Evolutionary conservation across 2,888 invertebrate species (phyloP).

Genomic region (Atherix ibis): DNA sequence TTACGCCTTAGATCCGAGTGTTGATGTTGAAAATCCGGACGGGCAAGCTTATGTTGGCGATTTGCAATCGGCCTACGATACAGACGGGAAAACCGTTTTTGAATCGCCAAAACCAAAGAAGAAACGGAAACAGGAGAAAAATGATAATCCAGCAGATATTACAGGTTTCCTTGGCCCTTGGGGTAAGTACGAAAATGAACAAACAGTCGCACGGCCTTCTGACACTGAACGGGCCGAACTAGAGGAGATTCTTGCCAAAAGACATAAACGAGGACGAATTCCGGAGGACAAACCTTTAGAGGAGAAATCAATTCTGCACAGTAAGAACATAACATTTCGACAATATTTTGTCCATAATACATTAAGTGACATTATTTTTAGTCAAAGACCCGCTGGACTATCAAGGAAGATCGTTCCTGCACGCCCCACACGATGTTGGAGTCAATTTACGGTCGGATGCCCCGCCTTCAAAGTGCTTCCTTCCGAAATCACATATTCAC

Average conservation of each 20-base stretch:
- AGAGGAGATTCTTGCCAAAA: slow-evolving; percentile 84
- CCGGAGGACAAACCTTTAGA: slow-evolving; percentile 86
- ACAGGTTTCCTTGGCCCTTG: slow-evolving; percentile 95
- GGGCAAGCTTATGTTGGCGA: slow-evolving; percentile 40
- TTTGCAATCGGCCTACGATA: slow-evolving; percentile 51
- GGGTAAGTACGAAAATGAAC: slow-evolving; percentile 88
- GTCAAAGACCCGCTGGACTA: slow-evolving; percentile 91
- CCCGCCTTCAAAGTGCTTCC: slow-evolving; percentile 87
- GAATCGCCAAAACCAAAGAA: slow-evolving; percentile 65
- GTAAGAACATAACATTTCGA: slow-evolving; percentile 44
- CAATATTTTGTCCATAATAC: no score
- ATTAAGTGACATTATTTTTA: no score
- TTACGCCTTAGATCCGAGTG: slow-evolving; percentile 87
- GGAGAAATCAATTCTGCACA: slow-evolving; percentile 88
- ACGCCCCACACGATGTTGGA: slow-evolving; percentile 83
- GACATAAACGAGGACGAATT: slow-evolving; percentile 70
- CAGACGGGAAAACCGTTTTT: slow-evolving; percentile 76
- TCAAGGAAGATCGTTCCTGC: slow-evolving; percentile 89
- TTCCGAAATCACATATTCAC: slow-evolving; percentile 90
- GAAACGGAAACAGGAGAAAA: slow-evolving; percentile 70
- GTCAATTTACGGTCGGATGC: slow-evolving; percentile 72
- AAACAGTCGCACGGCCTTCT: slow-evolving; percentile 72
- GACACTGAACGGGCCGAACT: slow-evolving; percentile 88
- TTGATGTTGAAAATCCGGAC: slow-evolving; percentile 39
- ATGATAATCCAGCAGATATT: slow-evolving; percentile 80